Evolutionary conservation across 1,140 invertebrate genomes (phyloP), one percentile per base, ranked within the genome.

Genomic region (Hyles euphorbiae): DNA sequence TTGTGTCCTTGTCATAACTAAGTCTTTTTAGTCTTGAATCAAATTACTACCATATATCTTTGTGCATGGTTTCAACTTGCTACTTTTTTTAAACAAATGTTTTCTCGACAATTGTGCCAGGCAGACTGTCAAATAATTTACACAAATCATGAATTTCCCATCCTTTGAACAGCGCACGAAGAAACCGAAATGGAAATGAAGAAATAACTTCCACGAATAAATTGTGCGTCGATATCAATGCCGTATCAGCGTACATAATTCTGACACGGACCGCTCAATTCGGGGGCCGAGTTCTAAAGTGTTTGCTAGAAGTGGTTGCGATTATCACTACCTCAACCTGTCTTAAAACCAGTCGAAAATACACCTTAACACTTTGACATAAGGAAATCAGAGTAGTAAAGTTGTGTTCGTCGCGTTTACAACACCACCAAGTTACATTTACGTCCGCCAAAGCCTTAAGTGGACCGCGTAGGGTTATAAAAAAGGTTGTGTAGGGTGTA

Each of bases 251-350:
- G 72, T 72, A 68, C 58, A 65, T 65, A 76, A 75, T 73, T 79
- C 70, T 75, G 78, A 83, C 79, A 78, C 76, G 76, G 69, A 87
- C 75, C 83, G 85, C 85, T 88, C 79, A 83, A 87, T 87, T 83
- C 77, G 72, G 82, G 74, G 76, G 71, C 61, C 67, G 76, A 84
- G 68, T 76, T 76, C 70, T 72, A 77, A 88, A 87, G 83, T 87
- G 85, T 88, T 85, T 72, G 68, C 56, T 76, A 83, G 78, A 83
- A 88, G 83, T 88, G 81, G 74, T 78, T 76, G 71, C 83, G 78
- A 83, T 83, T 82, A 83, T 77, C 75, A 40, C 36, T 40, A 40
- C 36, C 1, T 5, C 36, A 5, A 22, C 8, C 8, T 40, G 8
- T 5, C 36, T 5, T 40, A 5, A 40, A 40, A 40, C 8, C 36